Conservation (phyloP, 2,113 vertebrate genomes). For the Catharus minimus region DNA sequence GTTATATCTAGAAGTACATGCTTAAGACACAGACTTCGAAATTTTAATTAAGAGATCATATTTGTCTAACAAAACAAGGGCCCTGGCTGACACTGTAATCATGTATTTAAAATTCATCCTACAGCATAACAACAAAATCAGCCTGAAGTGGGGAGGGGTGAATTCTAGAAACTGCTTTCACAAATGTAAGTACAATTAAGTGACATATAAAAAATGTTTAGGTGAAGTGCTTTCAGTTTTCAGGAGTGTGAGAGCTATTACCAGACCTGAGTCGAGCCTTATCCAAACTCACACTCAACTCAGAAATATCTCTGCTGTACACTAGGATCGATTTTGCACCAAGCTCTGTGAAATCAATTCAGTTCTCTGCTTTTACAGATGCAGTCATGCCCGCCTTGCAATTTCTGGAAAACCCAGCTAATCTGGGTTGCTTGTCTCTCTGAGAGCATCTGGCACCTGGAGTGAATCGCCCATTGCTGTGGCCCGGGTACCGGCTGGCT, state of each 20-base stretch:
- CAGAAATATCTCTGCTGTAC: not conserved
- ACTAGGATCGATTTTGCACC: not conserved
- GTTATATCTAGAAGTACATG: not conserved
- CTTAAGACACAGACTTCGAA: not conserved
- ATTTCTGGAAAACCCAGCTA: not conserved
- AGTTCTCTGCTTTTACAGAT: not conserved
- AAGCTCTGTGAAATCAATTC: not conserved
- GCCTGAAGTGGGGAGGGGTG: rapidly evolving
- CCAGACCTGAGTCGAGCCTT: not conserved
- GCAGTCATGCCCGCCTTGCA: not conserved
- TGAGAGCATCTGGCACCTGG: not conserved
- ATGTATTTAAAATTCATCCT: not conserved
- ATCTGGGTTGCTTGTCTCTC: not conserved
- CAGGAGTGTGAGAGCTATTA: not conserved
- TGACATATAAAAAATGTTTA: not conserved
- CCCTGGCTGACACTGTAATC: not conserved
- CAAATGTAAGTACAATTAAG: not conserved
- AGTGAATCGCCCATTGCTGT: not conserved
- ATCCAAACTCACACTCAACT: not conserved
- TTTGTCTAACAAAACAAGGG: not conserved
- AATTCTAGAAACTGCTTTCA: not conserved
- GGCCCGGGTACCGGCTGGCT: not conserved
- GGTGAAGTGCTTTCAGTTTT: not conserved
- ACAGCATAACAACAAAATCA: not conserved
- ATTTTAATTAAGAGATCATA: not conserved